Conservation (phyloP, 1,140 invertebrate species). For the Belonocnema kinseyi region DNA sequence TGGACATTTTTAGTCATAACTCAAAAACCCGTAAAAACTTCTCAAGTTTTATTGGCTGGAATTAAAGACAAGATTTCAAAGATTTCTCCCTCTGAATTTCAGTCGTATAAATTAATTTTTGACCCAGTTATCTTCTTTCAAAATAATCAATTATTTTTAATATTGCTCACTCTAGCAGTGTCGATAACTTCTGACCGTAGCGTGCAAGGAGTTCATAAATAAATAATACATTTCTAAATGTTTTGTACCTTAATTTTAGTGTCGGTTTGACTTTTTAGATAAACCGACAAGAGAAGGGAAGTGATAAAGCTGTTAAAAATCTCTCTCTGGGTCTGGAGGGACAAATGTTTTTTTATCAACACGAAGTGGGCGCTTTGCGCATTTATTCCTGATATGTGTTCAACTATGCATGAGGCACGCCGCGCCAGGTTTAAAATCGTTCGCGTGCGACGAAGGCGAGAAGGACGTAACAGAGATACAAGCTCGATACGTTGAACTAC, state of each 20-base stretch:
- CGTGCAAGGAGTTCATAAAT: too few species aligned
- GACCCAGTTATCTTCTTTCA: too few species aligned
- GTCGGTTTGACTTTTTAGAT: slow-evolving; percentile 6
- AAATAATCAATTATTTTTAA: too few species aligned
- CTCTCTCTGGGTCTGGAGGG: slow-evolving; percentile 13
- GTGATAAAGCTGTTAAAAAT: slow-evolving; percentile 28
- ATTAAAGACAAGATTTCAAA: too few species aligned
- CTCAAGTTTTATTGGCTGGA: too few species aligned
- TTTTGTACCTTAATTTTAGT: not conserved
- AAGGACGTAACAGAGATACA: slow-evolving; percentile 69
- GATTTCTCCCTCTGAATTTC: too few species aligned
- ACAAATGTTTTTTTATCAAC: not conserved
- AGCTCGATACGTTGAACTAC: slow-evolving; percentile 66
- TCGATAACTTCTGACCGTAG: too few species aligned
- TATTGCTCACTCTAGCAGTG: too few species aligned
- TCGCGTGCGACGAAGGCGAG: slow-evolving; percentile 63
- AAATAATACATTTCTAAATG: too few species aligned
- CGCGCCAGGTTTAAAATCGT: slow-evolving; percentile 50
- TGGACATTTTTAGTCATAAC: too few species aligned
- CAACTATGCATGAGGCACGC: slow-evolving; percentile 40
- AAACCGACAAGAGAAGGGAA: slow-evolving; percentile 16
- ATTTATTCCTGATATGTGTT: slow-evolving; percentile 40
- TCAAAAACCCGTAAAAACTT: too few species aligned
- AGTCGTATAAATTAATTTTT: too few species aligned
- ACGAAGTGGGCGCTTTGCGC: not conserved